Conservation (phyloP, 2,113 vertebrate species). For the Anguilla japonica region DNA sequence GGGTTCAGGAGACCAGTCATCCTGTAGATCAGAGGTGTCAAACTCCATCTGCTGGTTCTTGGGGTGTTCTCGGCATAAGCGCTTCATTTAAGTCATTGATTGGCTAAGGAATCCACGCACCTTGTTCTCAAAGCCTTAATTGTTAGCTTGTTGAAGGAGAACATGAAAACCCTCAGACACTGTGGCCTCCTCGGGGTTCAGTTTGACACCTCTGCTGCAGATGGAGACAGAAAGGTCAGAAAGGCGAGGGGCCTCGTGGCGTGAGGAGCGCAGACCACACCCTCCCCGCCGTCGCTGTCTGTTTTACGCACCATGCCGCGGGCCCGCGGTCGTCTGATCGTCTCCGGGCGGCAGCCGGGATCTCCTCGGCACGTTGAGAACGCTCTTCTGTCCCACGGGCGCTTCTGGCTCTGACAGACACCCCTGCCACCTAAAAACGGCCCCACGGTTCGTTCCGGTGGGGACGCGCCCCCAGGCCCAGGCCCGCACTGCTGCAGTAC, state of each 20-base stretch:
- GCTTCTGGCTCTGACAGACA: slow-evolving; percentile 39
- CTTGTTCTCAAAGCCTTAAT: too few species aligned
- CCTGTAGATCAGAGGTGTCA: too few species aligned
- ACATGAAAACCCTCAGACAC: too few species aligned
- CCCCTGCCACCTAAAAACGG: slow-evolving; percentile 46
- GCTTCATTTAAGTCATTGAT: too few species aligned
- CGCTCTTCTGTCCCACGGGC: slow-evolving; percentile 33
- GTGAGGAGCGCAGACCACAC: neutral
- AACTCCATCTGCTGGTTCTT: too few species aligned
- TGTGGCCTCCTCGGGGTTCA: too few species aligned
- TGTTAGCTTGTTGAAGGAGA: too few species aligned
- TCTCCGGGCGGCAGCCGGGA: slow-evolving; percentile 43
- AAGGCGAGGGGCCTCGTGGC: slow-evolving; percentile 19
- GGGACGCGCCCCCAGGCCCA: too few species aligned
- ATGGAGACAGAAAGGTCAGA: neutral
- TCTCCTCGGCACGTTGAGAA: slow-evolving; percentile 40
- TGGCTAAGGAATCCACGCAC: too few species aligned
- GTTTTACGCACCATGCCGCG: slow-evolving; percentile 34
- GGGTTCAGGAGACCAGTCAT: slow-evolving; percentile 23
- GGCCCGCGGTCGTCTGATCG: slow-evolving; percentile 37
- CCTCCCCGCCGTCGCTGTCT: slow-evolving; percentile 14
- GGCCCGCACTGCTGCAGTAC: too few species aligned
- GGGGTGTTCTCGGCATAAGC: too few species aligned
- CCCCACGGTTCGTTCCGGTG: slow-evolving; percentile 32
- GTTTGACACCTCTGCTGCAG: too few species aligned